Evolutionary conservation across 2,797 vertebrate genomes (phyloP), one percentile per base, ranked within the genome.

Genomic region (Lycodopsis pacificus): DNA sequence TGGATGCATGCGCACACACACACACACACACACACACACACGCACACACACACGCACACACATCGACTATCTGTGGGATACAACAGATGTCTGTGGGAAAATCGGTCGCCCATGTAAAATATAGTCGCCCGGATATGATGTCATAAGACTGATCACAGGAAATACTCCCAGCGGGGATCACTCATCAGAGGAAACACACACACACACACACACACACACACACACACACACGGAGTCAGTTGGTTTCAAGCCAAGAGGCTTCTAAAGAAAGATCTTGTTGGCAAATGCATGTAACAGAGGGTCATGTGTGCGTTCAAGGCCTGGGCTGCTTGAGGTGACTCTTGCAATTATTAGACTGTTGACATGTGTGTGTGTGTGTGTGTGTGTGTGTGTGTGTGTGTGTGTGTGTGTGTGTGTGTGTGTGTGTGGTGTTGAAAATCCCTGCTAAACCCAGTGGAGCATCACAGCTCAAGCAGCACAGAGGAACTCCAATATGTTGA

Each of bases 61-160:
- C 49, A 53, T 11, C 14, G 34, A 63, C 78, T 58, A 79, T 80
- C 61, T 59, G 40, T 87, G 80, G 88, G 84, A 90, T 77, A 80
- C 84, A 88, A 79, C 88, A 93, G 92, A 93, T 90, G 92, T 91
- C 91, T 90, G 89, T 93, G 93, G 90, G 93, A 94, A 93, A 92
- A 88, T 76, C n/a, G 48, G 83, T 78, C 87, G 88, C 86, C 56
- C 57, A 40, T 91, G 87, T 85, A 86, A 92, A 91, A 89, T 83
- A 84, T 70, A 89, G 86, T 62, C 59, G 6, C 27, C 82, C 80
- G 91, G 92, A 93, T 84, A 76, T 93, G 88, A 93, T 85, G 89
- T 93, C 92, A 92, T 27, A 71, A 38, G 46, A 78, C 71, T 1
- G 49, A 87, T 79, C 80, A 89, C 86, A 90, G 89, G 89, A 93